A percentile compares a stretch with the other conserved stretches of the same genome.
These are phyloP conservation scores for Chrysolina haemoptera DNA, from an alignment of 2,888 invertebrate species.

Conservation along the genomic window DNA sequence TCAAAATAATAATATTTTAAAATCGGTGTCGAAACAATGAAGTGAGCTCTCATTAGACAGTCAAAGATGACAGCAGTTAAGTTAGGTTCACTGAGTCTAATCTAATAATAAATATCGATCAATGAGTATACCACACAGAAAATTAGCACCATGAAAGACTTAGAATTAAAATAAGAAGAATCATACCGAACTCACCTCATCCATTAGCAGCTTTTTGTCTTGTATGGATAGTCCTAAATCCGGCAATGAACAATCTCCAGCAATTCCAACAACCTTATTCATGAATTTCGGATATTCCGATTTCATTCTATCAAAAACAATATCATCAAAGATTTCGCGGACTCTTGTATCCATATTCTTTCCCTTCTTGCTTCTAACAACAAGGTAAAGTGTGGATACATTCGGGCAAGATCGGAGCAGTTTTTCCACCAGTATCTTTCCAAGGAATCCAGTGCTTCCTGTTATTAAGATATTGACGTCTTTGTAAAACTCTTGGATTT, in stretches of 20 bases:
- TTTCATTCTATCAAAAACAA: constrained; percentile 74
- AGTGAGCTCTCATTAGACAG: too few relatives aligned
- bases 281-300: constrained; percentile 76
- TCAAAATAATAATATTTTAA: too few relatives aligned
- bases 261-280: constrained; percentile 72
- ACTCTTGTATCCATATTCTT: constrained; percentile 78
- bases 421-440: constrained; percentile 75
- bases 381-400: constrained; percentile 72
- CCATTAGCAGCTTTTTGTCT: constrained; percentile 69
- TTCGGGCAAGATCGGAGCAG: constrained; percentile 74
- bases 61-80: too few relatives aligned
- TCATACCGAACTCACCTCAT: constrained; percentile 36
- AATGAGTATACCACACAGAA: too few relatives aligned
- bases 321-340: constrained; percentile 79
- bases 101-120: too few relatives aligned
- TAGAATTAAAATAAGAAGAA: too few relatives aligned
- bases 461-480: constrained; percentile 67
- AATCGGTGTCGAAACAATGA: too few relatives aligned
- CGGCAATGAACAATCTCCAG: constrained; percentile 76
- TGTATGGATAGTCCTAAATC: constrained; percentile 74
- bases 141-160: too few relatives aligned
- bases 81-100: too few relatives aligned
- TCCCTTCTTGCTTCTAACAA: constrained; percentile 75
- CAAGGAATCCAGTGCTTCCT: constrained; percentile 74
- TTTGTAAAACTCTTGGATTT: constrained; percentile 66